phyloP scores from a whole-genome alignment of 2,888 invertebrate genomes.

The Lingula anatina region DNA sequence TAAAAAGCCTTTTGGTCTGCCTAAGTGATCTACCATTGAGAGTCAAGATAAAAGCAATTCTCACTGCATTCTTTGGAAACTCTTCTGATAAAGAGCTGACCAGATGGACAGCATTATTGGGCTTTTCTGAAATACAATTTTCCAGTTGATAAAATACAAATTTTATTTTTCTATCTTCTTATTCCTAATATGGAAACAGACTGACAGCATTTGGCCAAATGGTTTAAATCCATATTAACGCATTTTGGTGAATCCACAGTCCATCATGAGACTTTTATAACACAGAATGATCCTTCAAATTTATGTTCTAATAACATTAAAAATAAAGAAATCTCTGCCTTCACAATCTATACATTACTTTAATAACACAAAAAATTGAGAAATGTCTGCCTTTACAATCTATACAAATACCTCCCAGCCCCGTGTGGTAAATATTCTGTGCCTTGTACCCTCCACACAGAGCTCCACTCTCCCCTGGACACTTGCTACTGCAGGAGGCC shows the following conservation, averaged over 20 bases:
- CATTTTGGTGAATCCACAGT: no score
- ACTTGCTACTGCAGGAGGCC: constrained; percentile 82
- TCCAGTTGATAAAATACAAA: no score
- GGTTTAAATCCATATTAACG: no score
- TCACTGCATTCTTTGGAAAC: constrained; percentile 22
- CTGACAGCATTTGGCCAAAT: no score
- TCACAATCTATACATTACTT: no score
- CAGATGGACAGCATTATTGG: constrained; percentile 15
- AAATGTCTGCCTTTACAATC: not conserved
- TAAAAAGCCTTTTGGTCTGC: constrained; percentile 86
- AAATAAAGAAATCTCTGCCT: no score
- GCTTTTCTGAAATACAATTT: constrained; percentile 17
- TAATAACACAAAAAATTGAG: not conserved
- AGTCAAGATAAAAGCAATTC: constrained; percentile 88
- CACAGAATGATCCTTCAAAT: no score
- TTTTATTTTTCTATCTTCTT: no score
- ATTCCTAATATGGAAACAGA: no score
- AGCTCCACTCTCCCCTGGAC: constrained; percentile 58
- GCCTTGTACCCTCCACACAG: constrained; percentile 89
- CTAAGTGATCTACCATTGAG: constrained; percentile 90
- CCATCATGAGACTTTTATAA: no score
- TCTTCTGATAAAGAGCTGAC: constrained; percentile 6
- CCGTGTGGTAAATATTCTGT: constrained; percentile 88
- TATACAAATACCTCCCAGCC: constrained; percentile 52
- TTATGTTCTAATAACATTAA: no score